Evolutionary conservation across 2,888 invertebrate genomes (phyloP).

Genomic region (Sepioteuthis lessoniana): DNA sequence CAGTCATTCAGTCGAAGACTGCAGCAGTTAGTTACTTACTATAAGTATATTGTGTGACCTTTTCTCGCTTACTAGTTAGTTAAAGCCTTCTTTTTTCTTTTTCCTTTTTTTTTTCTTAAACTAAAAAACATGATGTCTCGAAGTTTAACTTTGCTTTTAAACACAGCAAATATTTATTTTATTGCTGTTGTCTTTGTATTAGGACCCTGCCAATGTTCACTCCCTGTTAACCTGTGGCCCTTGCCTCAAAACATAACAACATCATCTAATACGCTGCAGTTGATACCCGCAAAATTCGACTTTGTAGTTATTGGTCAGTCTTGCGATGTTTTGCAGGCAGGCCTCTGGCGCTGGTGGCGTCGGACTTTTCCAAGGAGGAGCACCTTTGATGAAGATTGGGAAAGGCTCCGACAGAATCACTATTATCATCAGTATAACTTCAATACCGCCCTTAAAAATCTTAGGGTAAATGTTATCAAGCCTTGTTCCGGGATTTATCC

Average conservation of each 20-base stretch:
- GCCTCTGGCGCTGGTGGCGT: constrained; percentile 78
- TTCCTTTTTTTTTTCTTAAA: not conserved
- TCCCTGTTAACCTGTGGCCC: not conserved
- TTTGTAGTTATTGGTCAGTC: constrained; percentile 68
- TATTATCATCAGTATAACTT: not conserved
- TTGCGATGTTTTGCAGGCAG: constrained; percentile 79
- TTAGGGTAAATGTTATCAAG: constrained; percentile 79
- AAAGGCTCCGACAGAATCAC: not conserved
- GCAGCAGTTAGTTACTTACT: not conserved
- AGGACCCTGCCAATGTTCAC: not conserved
- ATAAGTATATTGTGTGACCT: not conserved
- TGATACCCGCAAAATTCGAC: constrained; percentile 58
- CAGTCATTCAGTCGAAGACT: no score
- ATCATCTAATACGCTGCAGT: constrained; percentile 49
- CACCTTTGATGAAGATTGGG: constrained; percentile 47
- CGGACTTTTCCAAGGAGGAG: constrained; percentile 50
- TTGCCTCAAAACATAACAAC: constrained; percentile 50
- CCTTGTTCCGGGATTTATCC: constrained; percentile 82
- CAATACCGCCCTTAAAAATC: constrained; percentile 55
- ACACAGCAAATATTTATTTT: not conserved
- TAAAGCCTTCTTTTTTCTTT: no score
- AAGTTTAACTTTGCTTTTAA: not conserved
- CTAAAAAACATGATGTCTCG: not conserved
- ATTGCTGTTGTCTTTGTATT: not conserved
- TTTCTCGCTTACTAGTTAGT: no score